phyloP scores from a whole-genome alignment of 1,140 invertebrate species.

The Drosophila busckii region DNA sequence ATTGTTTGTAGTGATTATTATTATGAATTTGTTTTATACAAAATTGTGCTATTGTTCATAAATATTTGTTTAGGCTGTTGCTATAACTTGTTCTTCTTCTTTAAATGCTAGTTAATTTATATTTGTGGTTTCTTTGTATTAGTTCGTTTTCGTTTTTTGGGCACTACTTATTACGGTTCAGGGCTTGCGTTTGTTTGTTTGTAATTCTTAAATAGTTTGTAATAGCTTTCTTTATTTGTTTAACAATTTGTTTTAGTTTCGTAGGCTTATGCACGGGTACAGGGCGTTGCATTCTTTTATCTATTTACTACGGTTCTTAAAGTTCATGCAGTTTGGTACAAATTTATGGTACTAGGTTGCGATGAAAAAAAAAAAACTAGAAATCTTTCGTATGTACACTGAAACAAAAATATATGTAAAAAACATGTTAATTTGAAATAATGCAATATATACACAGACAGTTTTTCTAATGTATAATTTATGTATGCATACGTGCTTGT shows the following conservation, averaged over 20 bases:
- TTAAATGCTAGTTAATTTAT: slow-evolving; percentile 64
- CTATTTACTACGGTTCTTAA: slow-evolving; percentile 18
- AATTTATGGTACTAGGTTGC: slow-evolving; percentile 74
- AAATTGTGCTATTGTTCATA: slow-evolving; percentile 69
- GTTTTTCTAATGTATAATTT: too few relatives aligned
- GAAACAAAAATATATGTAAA: slow-evolving; percentile 6
- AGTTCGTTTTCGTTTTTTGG: slow-evolving; percentile 61
- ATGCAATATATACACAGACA: too few relatives aligned
- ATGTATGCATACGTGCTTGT: too few relatives aligned
- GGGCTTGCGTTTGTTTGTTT: slow-evolving; percentile 63
- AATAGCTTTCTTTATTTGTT: slow-evolving; percentile 41
- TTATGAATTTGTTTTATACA: slow-evolving; percentile 39
- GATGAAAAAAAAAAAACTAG: slow-evolving; percentile 22
- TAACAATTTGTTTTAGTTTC: slow-evolving; percentile 52
- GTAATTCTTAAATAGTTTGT: slow-evolving; percentile 63
- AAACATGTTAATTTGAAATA: slow-evolving; percentile 25
- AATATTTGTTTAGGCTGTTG: slow-evolving; percentile 65
- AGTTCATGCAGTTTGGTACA: slow-evolving; percentile 57
- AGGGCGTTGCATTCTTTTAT: slow-evolving; percentile 63
- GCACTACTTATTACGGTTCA: slow-evolving; percentile 74
- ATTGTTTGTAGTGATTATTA: slow-evolving; percentile 15
- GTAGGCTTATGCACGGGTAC: slow-evolving; percentile 71
- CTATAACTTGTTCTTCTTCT: slow-evolving; percentile 67
- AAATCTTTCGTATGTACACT: slow-evolving; percentile 13
- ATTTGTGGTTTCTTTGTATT: slow-evolving; percentile 45